A percentile compares a stretch with the other conserved stretches of the same genome.
These are phyloP conservation scores for Thunnus thynnus DNA, from an alignment of 2,113 vertebrate genomes.

Conservation along the genomic window DNA sequence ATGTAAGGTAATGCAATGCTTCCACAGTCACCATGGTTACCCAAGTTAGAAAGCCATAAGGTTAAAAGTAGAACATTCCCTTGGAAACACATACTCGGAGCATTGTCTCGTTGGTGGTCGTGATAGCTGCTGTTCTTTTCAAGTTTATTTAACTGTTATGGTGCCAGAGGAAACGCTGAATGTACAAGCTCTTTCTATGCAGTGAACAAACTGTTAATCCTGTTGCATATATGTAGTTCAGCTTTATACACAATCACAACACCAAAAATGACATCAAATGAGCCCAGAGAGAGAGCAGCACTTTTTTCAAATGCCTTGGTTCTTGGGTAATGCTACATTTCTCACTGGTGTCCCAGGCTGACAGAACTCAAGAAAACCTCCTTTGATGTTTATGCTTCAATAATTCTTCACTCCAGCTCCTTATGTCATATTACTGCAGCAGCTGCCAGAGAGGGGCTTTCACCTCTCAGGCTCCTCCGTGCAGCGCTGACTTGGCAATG, in stretches of 20 bases:
- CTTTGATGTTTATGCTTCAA: conserved; percentile 49
- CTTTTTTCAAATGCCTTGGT: background rate
- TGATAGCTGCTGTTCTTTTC: conserved; percentile 1
- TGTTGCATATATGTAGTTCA: background rate
- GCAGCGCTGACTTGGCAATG: conserved; percentile 40
- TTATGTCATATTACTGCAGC: conserved; percentile 50
- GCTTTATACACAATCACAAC: conserved; percentile 5
- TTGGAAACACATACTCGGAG: conserved; percentile 37
- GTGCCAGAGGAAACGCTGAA: background rate
- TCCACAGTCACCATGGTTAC: conserved; percentile 42
- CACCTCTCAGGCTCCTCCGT: conserved; percentile 36
- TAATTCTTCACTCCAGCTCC: conserved; percentile 47
- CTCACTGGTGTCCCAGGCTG: conserved; percentile 13
- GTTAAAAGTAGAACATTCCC: conserved; percentile 54
- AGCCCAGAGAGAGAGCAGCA: background rate
- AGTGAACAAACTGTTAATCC: background rate
- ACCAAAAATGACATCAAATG: conserved; percentile 5
- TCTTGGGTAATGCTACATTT: conserved; percentile 10
- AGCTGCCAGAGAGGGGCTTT: conserved; percentile 51
- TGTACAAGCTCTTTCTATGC: background rate
- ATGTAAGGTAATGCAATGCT: conserved; percentile 13
- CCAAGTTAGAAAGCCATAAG: conserved; percentile 23
- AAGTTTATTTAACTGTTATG: background rate
- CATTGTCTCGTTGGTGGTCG: background rate
- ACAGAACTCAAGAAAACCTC: conserved; percentile 33